phyloP scores from a whole-genome alignment of 2,113 vertebrate genomes.

The Raja brachyura region DNA sequence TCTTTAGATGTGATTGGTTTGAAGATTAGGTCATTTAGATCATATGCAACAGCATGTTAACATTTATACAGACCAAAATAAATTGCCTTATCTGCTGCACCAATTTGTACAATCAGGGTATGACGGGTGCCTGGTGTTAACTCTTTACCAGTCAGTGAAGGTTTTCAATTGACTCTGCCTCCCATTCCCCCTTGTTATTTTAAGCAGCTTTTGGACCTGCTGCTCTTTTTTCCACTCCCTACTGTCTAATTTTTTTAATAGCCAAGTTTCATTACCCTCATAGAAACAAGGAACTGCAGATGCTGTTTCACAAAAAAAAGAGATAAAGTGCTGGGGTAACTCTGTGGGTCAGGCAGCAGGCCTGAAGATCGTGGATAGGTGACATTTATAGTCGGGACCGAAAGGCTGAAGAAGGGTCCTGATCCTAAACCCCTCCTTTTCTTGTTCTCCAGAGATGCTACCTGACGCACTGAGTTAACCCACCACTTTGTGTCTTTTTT shows the following conservation, averaged over 20 bases:
- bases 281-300: not conserved
- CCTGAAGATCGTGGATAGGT: no score
- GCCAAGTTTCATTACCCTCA: not conserved
- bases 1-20: conserved; percentile 20
- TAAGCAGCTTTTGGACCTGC: not conserved
- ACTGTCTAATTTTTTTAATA: not conserved
- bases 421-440: no score
- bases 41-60: not conserved
- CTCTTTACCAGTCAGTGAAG: not conserved
- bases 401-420: no score
- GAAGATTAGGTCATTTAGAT: not conserved
- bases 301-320: no score
- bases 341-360: no score
- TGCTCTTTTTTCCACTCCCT: not conserved
- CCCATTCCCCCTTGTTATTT: not conserved
- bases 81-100: not conserved
- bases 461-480: no score
- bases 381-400: no score
- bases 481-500: no score
- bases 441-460: no score
- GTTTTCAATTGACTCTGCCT: not conserved
- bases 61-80: not conserved
- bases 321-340: no score
- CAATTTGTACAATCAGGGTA: not conserved
- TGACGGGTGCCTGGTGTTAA: not conserved